Base-by-base conservation (phyloP, 2,888 invertebrate genomes). In the Mantis religiosa region DNA sequence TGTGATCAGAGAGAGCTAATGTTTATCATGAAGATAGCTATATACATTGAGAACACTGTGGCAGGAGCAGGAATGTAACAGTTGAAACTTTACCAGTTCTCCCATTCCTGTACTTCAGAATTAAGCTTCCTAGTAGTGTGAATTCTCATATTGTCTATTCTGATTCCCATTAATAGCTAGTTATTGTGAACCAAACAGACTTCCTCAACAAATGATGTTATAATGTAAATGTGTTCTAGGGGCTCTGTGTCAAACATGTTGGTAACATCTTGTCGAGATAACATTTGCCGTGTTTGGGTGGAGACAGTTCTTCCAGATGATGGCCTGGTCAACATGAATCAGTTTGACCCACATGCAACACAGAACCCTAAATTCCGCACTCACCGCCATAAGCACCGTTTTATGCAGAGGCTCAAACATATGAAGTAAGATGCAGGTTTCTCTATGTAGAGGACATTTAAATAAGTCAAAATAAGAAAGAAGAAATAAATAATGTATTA, bases 281-380 rank as follows among this genome's bases (percentile, higher is more conserved):
- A 99, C 94, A 99, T 99, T 92, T 99, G 99, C 92, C 97, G 99
- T 91, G 96, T 99, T 91, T 99, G 99, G 99, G 98, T 98, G 88
- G 99, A 99, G 94, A 99, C 99, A 0, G 96, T 99, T 90, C 95
- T 99, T 91, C 99, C 99, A 0, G 99, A 99, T 92, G 99, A 99
- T 94, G 99, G 99, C 88, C 95, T 97, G 90, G 96, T 97, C 34
- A 97, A 95, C 92, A 93, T 95, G 92, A 94, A 94, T 81, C 95
- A 96, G 92, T 94, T 95, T 91, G 95, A 96, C 91, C 94, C 94
- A 6, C 92, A 93, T 87, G 93, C 94, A 28, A 93, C 93, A 20
- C 93, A 94, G 87, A 93, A 94, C 91, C 94, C 94, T 41, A 94
- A 94, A 91, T 94, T 97, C 93, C 96, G 98, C 90, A 98, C 98